These are phyloP conservation scores for Eudemis profundana DNA, from an alignment of 2,888 invertebrate genomes.

Conservation along the genomic window DNA sequence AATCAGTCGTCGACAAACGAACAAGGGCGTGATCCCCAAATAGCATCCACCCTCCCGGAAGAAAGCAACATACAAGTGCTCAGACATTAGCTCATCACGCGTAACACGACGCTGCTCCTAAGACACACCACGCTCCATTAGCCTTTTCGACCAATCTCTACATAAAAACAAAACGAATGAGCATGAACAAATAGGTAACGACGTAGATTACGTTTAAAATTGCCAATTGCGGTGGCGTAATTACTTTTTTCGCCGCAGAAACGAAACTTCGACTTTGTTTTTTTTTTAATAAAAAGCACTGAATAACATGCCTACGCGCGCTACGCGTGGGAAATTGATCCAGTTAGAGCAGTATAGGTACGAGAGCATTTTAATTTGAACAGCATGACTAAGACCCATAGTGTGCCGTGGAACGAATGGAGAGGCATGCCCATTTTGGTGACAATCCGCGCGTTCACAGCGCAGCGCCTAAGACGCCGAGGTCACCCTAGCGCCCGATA, in stretches of 20 bases:
- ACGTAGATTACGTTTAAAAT: conserved; percentile 39
- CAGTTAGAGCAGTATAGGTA: conserved; percentile 36
- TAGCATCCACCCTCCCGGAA: conserved; percentile 56
- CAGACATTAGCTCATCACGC: conserved; percentile 42
- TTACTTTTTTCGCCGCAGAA: conserved; percentile 39
- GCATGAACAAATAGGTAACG: conserved; percentile 40
- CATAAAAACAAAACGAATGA: conserved; percentile 38
- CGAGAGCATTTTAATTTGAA: conserved; percentile 43
- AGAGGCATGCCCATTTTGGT: conserved; percentile 71
- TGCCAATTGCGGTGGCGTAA: conserved; percentile 43
- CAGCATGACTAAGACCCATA: conserved; percentile 57
- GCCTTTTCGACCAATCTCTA: conserved; percentile 42
- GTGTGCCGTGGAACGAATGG: conserved; percentile 74
- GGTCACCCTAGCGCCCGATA: conserved; percentile 61
- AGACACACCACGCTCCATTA: conserved; percentile 45
- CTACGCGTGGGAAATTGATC: conserved; percentile 40
- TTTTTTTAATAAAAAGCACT: conserved; percentile 27
- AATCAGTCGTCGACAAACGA: conserved; percentile 34
- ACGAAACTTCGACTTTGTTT: conserved; percentile 21
- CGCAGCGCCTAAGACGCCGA: conserved; percentile 74
- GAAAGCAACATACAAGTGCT: conserved; percentile 56
- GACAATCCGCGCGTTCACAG: conserved; percentile 65
- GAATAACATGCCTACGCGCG: conserved; percentile 25
- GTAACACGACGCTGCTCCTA: conserved; percentile 22
- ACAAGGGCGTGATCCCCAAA: conserved; percentile 63